phyloP scores from a whole-genome alignment of 2,797 vertebrate species.

The Alca torda region DNA sequence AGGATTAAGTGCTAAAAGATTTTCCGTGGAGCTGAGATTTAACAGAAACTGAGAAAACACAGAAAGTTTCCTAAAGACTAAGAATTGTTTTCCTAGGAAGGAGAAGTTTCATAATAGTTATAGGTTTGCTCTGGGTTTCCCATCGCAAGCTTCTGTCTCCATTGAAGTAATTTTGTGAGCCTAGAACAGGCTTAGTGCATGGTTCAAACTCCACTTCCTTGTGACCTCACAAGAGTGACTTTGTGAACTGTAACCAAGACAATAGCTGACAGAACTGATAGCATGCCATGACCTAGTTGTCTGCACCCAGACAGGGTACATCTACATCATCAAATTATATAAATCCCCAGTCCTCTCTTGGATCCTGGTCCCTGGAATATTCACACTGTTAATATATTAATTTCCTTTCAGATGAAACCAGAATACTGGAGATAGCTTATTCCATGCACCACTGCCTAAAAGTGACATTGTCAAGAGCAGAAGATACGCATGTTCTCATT shows the following conservation, averaged over 20 bases:
- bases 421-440: neutral
- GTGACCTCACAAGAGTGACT: neutral
- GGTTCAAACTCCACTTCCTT: neutral
- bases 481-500: neutral
- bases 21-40: neutral
- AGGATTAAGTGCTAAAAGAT: neutral
- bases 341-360: neutral
- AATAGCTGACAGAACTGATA: neutral
- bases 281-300: neutral
- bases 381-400: neutral
- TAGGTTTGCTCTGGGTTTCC: neutral
- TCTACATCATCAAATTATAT: neutral
- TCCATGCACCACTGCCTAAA: neutral
- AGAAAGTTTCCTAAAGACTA: neutral
- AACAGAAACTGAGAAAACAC: neutral
- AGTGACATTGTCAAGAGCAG: neutral
- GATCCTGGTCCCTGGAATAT: neutral
- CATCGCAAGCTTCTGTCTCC: neutral
- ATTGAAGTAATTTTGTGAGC: neutral
- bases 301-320: neutral
- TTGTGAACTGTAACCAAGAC: neutral
- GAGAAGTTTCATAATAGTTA: neutral
- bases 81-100: neutral
- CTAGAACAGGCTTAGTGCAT: neutral
- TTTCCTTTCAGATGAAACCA: neutral